Evolutionary conservation across 2,113 vertebrate species (phyloP).

Genomic region (Puntigrus tetrazona): DNA sequence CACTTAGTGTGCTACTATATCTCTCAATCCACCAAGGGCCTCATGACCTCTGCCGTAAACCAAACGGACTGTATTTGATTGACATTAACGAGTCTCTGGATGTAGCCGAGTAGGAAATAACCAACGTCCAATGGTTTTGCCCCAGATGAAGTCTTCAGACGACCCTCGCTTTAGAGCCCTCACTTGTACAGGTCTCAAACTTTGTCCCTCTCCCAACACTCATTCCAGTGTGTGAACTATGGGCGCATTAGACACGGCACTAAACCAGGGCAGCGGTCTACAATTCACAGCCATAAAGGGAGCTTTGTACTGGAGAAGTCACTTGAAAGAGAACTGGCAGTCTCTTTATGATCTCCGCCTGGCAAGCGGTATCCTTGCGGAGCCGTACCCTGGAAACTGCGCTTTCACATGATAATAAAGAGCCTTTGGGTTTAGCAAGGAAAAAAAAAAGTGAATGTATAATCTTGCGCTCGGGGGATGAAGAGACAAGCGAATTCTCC

Average conservation of each 20-base stretch:
- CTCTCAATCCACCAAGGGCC: neutral
- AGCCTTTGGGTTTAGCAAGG: slow-evolving; percentile 52
- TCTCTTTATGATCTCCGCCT: slow-evolving; percentile 72
- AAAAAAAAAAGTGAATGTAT: slow-evolving; percentile 54
- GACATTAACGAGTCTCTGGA: slow-evolving; percentile 58
- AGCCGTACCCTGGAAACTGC: slow-evolving; percentile 68
- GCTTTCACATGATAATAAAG: slow-evolving; percentile 75
- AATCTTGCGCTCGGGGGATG: neutral
- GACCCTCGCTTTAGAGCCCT: slow-evolving; percentile 69
- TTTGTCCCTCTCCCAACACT: slow-evolving; percentile 75
- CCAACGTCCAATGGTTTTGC: slow-evolving; percentile 57
- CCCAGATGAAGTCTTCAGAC: slow-evolving; percentile 73
- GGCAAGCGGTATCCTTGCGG: slow-evolving; percentile 69
- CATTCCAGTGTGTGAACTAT: slow-evolving; percentile 70
- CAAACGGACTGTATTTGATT: slow-evolving; percentile 16
- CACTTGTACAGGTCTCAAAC: slow-evolving; percentile 81
- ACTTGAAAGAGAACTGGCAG: slow-evolving; percentile 81
- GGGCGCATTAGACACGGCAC: slow-evolving; percentile 80
- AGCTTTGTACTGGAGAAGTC: slow-evolving; percentile 79
- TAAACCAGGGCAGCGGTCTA: slow-evolving; percentile 76
- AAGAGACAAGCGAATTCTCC: neutral
- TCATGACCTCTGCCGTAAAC: neutral
- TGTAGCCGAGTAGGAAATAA: slow-evolving; percentile 49
- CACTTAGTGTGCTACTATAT: too few relatives aligned
- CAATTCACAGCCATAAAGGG: slow-evolving; percentile 76